phyloP scores from a whole-genome alignment of 2,113 vertebrate species.

The Peromyscus californicus region DNA sequence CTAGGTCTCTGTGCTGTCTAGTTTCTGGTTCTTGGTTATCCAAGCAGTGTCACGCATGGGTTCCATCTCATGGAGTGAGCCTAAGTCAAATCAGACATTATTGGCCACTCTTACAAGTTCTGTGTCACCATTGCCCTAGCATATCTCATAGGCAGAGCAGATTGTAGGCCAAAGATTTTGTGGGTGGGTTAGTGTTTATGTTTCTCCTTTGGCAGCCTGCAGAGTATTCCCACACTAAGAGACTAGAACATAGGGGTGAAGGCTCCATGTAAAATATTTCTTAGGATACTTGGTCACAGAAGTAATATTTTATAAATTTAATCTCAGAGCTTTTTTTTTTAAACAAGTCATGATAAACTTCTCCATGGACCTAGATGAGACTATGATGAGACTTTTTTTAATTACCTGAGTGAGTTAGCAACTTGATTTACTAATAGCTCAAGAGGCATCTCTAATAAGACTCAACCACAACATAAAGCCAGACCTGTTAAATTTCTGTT shows the following conservation, averaged over 20 bases:
- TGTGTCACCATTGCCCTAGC: background rate
- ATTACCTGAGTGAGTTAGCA: conserved; percentile 5
- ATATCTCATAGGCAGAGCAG: background rate
- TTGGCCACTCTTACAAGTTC: background rate
- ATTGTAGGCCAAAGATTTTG: background rate
- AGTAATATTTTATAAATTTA: conserved; percentile 45
- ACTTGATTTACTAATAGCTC: background rate
- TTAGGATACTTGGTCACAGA: background rate
- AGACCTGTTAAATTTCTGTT: background rate
- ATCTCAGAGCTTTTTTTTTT: background rate
- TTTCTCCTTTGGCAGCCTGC: background rate
- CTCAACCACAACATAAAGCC: background rate
- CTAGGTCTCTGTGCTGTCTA: background rate
- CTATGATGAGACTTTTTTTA: background rate
- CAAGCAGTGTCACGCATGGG: background rate
- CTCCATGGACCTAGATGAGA: background rate
- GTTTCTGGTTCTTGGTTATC: background rate
- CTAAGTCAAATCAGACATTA: background rate
- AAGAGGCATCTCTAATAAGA: background rate
- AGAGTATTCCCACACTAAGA: background rate
- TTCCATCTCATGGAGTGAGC: background rate
- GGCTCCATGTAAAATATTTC: background rate
- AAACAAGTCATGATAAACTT: background rate
- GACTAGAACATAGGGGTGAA: background rate
- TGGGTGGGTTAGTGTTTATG: background rate